These are phyloP conservation scores for Pollenia labialis DNA, from an alignment of 2,888 invertebrate species.

Conservation along the genomic window DNA sequence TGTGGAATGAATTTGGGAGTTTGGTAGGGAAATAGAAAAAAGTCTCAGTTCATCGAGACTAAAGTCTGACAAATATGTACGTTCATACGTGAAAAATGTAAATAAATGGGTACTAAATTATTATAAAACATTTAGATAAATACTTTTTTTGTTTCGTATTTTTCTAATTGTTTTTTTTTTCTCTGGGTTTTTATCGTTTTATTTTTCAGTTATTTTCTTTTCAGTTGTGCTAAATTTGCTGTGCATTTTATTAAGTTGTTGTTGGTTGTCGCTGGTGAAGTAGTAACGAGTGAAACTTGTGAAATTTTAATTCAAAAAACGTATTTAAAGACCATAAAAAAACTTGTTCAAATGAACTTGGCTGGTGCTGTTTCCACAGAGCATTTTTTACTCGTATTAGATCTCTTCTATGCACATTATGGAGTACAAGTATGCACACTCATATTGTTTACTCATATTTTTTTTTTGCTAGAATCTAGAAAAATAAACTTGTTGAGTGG, in stretches of 20 bases:
- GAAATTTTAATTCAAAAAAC: constrained; percentile 58
- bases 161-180: constrained; percentile 35
- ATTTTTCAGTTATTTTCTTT: constrained; percentile 25
- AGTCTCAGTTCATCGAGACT: neutral
- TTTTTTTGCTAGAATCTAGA: neutral
- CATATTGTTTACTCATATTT: neutral
- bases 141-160: neutral
- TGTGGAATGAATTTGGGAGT: constrained; percentile 4
- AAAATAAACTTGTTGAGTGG: neutral
- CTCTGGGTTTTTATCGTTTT: constrained; percentile 17
- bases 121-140: constrained; percentile 4
- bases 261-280: neutral
- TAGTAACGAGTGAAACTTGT: constrained; percentile 50
- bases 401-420: constrained; percentile 8
- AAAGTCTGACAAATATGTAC: neutral
- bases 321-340: constrained; percentile 29
- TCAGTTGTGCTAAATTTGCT: constrained; percentile 1
- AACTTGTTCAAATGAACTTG: constrained; percentile 37
- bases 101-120: constrained; percentile 3
- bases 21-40: neutral
- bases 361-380: constrained; percentile 20
- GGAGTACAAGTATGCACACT: neutral
- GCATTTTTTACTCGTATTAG: neutral
- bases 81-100: neutral
- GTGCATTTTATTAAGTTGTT: neutral